Evolutionary conservation across 2,113 vertebrate genomes (phyloP), one percentile per base, ranked within the genome.

Genomic region (Vulpes vulpes): DNA sequence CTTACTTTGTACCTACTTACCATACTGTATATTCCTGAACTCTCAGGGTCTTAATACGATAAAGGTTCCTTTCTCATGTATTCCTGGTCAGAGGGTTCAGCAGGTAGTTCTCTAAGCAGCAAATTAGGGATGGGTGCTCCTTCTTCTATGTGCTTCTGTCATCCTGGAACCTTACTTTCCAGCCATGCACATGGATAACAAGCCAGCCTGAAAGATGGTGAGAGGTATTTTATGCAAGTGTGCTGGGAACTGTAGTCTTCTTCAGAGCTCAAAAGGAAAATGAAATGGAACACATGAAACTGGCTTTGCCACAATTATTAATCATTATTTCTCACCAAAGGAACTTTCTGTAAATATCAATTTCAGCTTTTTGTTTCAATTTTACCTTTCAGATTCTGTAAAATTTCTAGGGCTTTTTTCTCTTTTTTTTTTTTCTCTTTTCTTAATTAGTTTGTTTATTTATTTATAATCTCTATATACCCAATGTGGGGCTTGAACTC

Each of bases 291-390:
- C 60, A 87, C 30, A 62, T 2, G 67, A 11, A 51, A 80, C 73
- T 32, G 0, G 30, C 80, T 90, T 65, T 74, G 80, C 55, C 57
- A n/a, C 32, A 32, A 38, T 59, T 35, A 38, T 82, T 64, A 64
- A 19, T 84, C 59, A n/a, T 65, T 35, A 80, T 74, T 93, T 73
- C 35, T 76, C 35, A 57, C 74, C 67, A 76, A 64, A 76, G 30
- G 11, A 64, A 43, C 16, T 84, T 92, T 35, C 55, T 64, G 8
- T 89, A 62, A 79, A 82, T 73, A 65, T 60, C 73, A 8, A 16
- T 55, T 91, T n/a, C 65, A 73, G 19, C 43, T 92, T 89, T 83
- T 69, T 69, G 22, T 71, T 92, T 92, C n/a, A 78, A 76, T 30
- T 51, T 8, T 25, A 55, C 20, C 14, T 88, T 69, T 30, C 2